A percentile compares a stretch with the other conserved stretches of the same genome.
These are phyloP conservation scores for Ornithorhynchus anatinus DNA, from an alignment of 2,113 vertebrate genomes.

Conservation along the genomic window DNA sequence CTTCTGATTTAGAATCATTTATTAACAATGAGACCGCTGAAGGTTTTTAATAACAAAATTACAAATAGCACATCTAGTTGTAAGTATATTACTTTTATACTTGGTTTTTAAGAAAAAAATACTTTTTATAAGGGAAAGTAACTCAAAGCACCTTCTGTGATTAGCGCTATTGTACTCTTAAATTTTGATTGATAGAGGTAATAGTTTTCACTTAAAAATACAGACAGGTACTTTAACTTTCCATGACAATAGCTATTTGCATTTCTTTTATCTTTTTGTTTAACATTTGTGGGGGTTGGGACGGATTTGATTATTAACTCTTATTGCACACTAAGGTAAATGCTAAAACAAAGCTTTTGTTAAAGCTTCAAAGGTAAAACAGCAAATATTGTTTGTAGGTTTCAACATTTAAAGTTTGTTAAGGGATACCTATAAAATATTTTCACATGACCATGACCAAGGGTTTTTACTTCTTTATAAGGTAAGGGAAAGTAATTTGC, in stretches of 20 bases:
- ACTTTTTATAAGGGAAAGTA: conserved; percentile 77
- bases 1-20: conserved; percentile 70
- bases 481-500: conserved; percentile 47
- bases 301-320: conserved; percentile 85
- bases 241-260: conserved; percentile 89
- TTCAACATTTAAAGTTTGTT: conserved; percentile 74
- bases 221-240: conserved; percentile 88
- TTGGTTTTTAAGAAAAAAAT: conserved; percentile 62
- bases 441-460: conserved; percentile 72
- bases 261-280: conserved; percentile 89
- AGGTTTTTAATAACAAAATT: conserved; percentile 80
- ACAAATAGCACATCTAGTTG: conserved; percentile 77
- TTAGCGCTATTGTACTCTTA: conserved; percentile 87
- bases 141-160: conserved; percentile 83
- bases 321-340: conserved; percentile 78
- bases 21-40: conserved; percentile 76
- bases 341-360: conserved; percentile 85
- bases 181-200: conserved; percentile 91
- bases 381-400: conserved; percentile 82
- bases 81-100: conserved; percentile 78
- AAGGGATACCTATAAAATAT: conserved; percentile 77
- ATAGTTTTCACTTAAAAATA: conserved; percentile 89
- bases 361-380: conserved; percentile 77
- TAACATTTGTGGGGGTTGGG: conserved; percentile 83
- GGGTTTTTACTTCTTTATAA: conserved; percentile 52